phyloP scores from a whole-genome alignment of 2,888 invertebrate genomes.

The Microctonus aethiopoides region DNA sequence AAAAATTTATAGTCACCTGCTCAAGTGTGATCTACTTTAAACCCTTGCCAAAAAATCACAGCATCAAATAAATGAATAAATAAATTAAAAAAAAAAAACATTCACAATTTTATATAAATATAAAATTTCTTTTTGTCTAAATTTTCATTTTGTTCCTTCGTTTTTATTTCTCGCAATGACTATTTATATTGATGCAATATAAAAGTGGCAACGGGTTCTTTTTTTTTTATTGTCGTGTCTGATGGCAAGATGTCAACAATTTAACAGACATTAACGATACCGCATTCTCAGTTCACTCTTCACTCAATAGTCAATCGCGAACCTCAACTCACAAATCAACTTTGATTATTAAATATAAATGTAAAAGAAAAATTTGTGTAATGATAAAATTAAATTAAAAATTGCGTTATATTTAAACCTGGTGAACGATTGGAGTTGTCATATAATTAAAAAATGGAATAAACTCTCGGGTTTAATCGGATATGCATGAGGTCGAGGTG shows the following conservation, averaged over 20 bases:
- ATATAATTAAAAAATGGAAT: not conserved
- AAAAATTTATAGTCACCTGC: conserved; percentile 27
- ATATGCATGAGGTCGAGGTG: conserved; percentile 26
- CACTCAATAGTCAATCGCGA: not conserved
- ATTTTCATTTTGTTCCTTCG: not conserved
- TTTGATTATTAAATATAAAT: not conserved
- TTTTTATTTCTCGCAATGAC: not conserved
- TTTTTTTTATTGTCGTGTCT: not conserved
- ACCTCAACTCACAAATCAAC: not conserved
- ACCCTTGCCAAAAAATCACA: conserved; percentile 24
- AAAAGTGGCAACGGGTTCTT: not conserved
- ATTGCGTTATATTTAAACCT: not conserved
- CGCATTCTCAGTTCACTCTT: conserved; percentile 41
- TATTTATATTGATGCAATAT: not conserved
- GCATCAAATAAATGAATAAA: no score
- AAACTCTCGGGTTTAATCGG: conserved; percentile 24
- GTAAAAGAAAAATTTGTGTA: not conserved
- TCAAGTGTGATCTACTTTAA: not conserved
- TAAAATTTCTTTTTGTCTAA: not conserved
- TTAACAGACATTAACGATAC: conserved; percentile 36
- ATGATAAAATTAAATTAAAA: not conserved
- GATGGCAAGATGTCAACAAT: conserved; percentile 45
- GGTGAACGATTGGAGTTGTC: not conserved
- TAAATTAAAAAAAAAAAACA: not conserved
- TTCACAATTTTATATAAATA: not conserved